Evolutionary conservation across 2,797 vertebrate species (phyloP).

Genomic region (Hypotaenidia philippensis): DNA sequence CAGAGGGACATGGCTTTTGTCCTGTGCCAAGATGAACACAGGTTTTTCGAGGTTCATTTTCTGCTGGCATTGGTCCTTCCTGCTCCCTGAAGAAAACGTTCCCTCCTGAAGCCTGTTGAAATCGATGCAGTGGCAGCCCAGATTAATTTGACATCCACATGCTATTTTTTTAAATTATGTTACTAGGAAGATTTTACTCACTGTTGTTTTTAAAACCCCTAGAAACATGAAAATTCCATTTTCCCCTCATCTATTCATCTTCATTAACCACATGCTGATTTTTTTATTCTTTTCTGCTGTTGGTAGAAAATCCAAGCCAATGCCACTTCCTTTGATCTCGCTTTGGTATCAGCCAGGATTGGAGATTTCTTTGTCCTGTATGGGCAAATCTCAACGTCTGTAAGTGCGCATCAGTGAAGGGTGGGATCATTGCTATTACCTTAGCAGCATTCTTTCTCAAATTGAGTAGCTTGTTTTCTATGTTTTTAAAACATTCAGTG

Average conservation of each 20-base stretch:
- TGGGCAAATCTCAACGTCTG: background rate
- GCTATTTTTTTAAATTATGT: slow-evolving; percentile 9
- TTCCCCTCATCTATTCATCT: slow-evolving; percentile 51
- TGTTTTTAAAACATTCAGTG: background rate
- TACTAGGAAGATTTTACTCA: slow-evolving; percentile 47
- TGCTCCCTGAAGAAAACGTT: background rate
- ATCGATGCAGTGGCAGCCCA: background rate
- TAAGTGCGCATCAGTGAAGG: background rate
- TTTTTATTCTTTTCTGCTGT: slow-evolving; percentile 47
- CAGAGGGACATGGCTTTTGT: accelerated
- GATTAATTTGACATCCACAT: slow-evolving; percentile 20
- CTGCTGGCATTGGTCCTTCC: background rate
- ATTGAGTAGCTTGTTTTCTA: background rate
- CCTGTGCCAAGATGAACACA: background rate
- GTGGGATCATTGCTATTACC: background rate
- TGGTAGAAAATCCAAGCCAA: slow-evolving; percentile 35
- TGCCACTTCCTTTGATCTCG: background rate
- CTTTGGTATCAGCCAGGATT: background rate
- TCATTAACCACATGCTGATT: slow-evolving; percentile 38
- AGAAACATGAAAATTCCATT: slow-evolving; percentile 66
- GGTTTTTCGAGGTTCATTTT: background rate
- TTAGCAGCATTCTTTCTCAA: background rate
- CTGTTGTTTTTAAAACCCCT: slow-evolving; percentile 59
- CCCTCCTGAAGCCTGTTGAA: background rate
- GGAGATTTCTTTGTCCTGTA: background rate